Evolutionary conservation across 1,140 invertebrate genomes (phyloP).

Genomic region (Saxidomus purpurata): DNA sequence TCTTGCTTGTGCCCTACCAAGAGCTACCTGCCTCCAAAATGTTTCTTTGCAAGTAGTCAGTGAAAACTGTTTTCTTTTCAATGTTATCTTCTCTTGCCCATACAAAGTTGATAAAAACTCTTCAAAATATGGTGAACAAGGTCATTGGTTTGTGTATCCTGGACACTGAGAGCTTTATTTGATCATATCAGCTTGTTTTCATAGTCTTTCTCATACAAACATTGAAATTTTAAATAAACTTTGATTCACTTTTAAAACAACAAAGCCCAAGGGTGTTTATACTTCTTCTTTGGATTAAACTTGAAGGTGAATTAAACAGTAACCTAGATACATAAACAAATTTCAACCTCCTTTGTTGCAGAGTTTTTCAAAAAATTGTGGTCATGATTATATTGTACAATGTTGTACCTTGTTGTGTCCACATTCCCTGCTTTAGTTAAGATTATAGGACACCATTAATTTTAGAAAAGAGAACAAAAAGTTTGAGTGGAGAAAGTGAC

Average conservation of each 20-base stretch:
- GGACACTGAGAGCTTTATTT: neutral
- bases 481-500: too few species aligned
- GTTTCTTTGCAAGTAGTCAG: too few species aligned
- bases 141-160: neutral
- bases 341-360: conserved; percentile 10
- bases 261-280: conserved; percentile 13
- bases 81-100: too few species aligned
- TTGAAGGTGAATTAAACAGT: conserved; percentile 16
- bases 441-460: too few species aligned
- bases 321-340: conserved; percentile 48
- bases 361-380: neutral
- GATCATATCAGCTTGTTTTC: conserved; percentile 44
- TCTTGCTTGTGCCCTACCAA: too few species aligned
- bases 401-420: too few species aligned
- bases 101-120: neutral
- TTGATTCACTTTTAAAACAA: conserved; percentile 41
- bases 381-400: too few species aligned
- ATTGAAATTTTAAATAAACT: conserved; percentile 42
- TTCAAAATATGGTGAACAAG: neutral
- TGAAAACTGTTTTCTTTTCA: too few species aligned
- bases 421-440: too few species aligned
- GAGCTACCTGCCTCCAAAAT: too few species aligned
- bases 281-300: conserved; percentile 25
- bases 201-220: neutral
- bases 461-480: too few species aligned